A percentile compares a stretch with the other conserved stretches of the same genome.
Conservation (phyloP, 2,888 invertebrate species). For the Drosophila borealis region DNA sequence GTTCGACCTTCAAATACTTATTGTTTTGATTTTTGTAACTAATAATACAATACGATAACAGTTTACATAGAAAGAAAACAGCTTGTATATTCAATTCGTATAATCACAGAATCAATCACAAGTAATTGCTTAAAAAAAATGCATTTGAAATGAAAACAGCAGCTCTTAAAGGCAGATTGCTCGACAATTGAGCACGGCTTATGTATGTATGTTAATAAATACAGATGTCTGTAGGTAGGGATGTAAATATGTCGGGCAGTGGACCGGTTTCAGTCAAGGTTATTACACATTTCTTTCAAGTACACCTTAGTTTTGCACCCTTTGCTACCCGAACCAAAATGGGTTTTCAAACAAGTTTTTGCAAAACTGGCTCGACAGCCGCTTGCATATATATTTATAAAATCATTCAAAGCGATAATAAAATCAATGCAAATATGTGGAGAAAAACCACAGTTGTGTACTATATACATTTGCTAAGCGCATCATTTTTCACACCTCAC, state of each 20-base stretch:
- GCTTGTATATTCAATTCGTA: not conserved
- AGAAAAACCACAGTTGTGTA: slow-evolving; percentile 19
- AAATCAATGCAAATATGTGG: slow-evolving; percentile 1
- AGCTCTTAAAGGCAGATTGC: slow-evolving; percentile 25
- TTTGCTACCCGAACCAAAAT: slow-evolving; percentile 59
- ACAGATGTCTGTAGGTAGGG: not conserved
- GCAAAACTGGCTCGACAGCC: slow-evolving; percentile 65
- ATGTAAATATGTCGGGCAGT: slow-evolving; percentile 25
- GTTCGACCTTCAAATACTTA: not conserved
- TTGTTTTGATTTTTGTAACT: not conserved
- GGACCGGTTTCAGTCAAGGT: slow-evolving; percentile 68
- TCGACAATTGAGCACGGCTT: slow-evolving; percentile 20
- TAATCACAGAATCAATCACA: slow-evolving; percentile 1
- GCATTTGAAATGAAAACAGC: slow-evolving; percentile 17
- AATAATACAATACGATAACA: not conserved
- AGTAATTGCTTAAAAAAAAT: slow-evolving; percentile 2
- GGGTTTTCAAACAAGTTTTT: slow-evolving; percentile 59
- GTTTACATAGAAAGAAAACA: not conserved
- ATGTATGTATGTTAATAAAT: slow-evolving; percentile 3
- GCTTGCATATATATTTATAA: slow-evolving; percentile 61
- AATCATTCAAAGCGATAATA: slow-evolving; percentile 19
- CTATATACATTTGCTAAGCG: slow-evolving; percentile 9
- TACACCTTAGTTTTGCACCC: slow-evolving; percentile 61
- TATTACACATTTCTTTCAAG: slow-evolving; percentile 71
- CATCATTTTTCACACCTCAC: slow-evolving; percentile 56